Conservation (phyloP, 2,113 vertebrate species). For the Psettodes erumei region DNA sequence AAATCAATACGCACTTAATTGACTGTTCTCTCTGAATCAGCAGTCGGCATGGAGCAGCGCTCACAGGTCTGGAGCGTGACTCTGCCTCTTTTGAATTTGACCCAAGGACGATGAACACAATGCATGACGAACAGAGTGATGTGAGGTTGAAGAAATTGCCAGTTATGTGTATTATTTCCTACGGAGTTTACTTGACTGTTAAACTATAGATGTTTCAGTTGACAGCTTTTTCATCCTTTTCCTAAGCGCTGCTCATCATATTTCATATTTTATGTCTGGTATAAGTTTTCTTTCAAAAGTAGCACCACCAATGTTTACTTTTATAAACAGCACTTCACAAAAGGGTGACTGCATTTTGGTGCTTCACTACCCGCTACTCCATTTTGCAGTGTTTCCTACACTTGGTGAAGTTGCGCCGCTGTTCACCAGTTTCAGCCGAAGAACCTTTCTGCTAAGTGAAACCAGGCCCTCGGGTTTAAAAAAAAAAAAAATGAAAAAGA, state of each 20-base stretch:
- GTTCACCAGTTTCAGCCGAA: conserved; percentile 56
- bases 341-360: neutral
- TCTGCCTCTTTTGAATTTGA: neutral
- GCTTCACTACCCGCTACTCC: neutral
- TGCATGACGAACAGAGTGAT: neutral
- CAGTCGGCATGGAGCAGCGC: conserved; percentile 3
- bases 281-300: neutral
- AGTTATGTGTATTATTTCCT: neutral
- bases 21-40: conserved; percentile 33
- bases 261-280: neutral
- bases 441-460: conserved; percentile 74
- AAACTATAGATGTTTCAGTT: neutral
- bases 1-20: conserved; percentile 42
- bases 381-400: conserved; percentile 31
- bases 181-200: neutral
- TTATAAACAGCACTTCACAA: neutral
- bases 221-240: neutral
- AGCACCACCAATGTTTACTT: neutral
- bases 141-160: neutral
- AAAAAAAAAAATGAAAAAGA: conserved; percentile 71
- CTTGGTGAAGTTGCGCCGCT: conserved; percentile 49
- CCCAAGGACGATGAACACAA: too few relatives aligned
- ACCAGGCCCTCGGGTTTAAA: conserved; percentile 77
- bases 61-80: neutral
- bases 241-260: neutral